Conservation (phyloP, 2,113 vertebrate genomes). For the Aythya baeri region DNA sequence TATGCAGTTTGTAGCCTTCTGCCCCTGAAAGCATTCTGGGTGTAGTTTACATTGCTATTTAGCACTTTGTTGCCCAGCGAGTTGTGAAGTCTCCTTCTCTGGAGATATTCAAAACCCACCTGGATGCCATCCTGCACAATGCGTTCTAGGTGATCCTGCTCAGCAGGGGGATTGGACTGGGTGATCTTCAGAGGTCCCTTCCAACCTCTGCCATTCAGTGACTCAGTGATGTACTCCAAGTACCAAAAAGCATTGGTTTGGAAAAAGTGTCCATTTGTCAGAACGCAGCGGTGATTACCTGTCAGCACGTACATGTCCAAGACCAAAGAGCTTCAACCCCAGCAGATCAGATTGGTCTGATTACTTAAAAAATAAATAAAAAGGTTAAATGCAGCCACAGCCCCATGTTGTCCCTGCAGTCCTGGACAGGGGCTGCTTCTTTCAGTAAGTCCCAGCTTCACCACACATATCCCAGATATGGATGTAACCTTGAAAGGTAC, state of each 20-base stretch:
- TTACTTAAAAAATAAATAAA: background rate
- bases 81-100: no score
- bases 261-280: background rate
- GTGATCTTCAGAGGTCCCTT: no score
- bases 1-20: background rate
- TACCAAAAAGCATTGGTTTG: background rate
- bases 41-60: background rate
- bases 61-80: background rate
- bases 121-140: no score
- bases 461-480: background rate
- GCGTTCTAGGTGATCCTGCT: no score
- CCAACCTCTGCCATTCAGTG: no score
- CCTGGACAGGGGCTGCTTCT: background rate
- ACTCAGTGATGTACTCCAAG: background rate
- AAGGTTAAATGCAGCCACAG: background rate
- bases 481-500: background rate
- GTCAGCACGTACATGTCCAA: fast-evolving
- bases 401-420: fast-evolving
- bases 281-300: background rate
- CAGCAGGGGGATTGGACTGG: no score
- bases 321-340: background rate
- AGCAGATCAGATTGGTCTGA: background rate
- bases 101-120: no score
- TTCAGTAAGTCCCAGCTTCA: background rate
- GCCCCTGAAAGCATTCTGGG: background rate